phyloP scores from a whole-genome alignment of 2,113 vertebrate genomes.

The Oophaga pumilio region DNA sequence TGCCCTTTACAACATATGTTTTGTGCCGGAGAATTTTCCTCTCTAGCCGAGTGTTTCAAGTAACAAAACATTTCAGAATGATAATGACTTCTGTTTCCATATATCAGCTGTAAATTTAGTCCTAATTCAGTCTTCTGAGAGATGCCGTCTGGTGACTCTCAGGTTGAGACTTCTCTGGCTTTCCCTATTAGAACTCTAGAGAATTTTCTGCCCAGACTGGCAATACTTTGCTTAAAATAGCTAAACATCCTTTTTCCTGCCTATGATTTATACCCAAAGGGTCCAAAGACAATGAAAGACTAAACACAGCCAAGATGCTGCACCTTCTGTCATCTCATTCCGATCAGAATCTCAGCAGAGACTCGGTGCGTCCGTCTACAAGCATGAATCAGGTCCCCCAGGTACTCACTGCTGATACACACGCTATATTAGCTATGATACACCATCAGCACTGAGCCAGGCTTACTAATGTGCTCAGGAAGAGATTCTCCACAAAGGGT shows the following conservation, averaged over 20 bases:
- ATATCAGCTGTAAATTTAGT: constrained; percentile 30
- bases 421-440: constrained; percentile 5
- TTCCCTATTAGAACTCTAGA: constrained; percentile 1
- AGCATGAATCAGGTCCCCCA: constrained; percentile 17
- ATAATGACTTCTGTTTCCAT: constrained; percentile 3
- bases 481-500: background rate
- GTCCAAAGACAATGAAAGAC: constrained; percentile 31
- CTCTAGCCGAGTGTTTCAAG: background rate
- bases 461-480: background rate
- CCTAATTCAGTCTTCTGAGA: constrained; percentile 32
- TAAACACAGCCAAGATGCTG: constrained; percentile 50
- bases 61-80: constrained; percentile 26
- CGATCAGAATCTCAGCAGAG: constrained; percentile 12
- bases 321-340: constrained; percentile 39
- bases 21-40: background rate
- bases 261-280: constrained; percentile 49
- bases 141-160: constrained; percentile 7
- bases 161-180: background rate
- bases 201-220: constrained; percentile 39
- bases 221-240: constrained; percentile 46
- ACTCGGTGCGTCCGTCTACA: background rate
- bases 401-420: constrained; percentile 6
- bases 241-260: constrained; percentile 28
- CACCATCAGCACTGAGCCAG: constrained; percentile 7
- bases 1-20: background rate